Percentiles rank a stretch among this genome's conserved stretches.
Conservation (phyloP, 1,140 invertebrate species). For the Apocrypta bakeri region DNA sequence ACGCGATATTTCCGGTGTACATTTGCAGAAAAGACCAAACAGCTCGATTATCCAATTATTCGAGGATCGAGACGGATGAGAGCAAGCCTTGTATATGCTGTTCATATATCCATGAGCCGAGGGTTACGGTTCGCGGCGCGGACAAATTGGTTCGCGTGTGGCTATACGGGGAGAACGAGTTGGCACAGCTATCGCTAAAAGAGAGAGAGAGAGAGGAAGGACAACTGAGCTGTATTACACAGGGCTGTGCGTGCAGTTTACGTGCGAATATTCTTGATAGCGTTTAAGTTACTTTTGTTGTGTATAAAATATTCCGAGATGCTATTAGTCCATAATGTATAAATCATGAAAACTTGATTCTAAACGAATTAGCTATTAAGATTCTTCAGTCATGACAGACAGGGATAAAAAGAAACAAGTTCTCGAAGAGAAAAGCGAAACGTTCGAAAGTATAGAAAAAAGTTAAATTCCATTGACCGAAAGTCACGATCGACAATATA, state of each 20-base stretch:
- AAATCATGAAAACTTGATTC: background rate
- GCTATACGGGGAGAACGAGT: conserved; percentile 66
- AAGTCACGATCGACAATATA: background rate
- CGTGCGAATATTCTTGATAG: background rate
- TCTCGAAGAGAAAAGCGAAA: too few species aligned
- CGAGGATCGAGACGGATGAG: conserved; percentile 16
- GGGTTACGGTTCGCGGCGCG: conserved; percentile 62
- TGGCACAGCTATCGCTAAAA: conserved; percentile 73
- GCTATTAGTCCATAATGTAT: too few species aligned
- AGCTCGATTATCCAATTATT: conserved; percentile 39
- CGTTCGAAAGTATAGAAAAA: too few species aligned
- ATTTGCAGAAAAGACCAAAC: conserved; percentile 37
- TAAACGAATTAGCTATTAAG: conserved; percentile 12
- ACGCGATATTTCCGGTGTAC: conserved; percentile 52
- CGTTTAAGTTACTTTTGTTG: background rate
- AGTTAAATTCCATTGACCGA: background rate
- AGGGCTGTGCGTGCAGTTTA: background rate
- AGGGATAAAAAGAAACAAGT: background rate
- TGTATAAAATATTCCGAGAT: too few species aligned
- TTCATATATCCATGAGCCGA: background rate
- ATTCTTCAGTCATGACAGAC: background rate
- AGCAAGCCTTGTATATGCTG: background rate
- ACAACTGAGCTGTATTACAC: too few species aligned
- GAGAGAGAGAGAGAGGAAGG: too few species aligned
- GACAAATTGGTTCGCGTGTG: conserved; percentile 74